A percentile compares a stretch with the other conserved stretches of the same genome.
Evolutionary conservation across 2,888 invertebrate genomes (phyloP).

Genomic region (Coenonympha arcania): DNA sequence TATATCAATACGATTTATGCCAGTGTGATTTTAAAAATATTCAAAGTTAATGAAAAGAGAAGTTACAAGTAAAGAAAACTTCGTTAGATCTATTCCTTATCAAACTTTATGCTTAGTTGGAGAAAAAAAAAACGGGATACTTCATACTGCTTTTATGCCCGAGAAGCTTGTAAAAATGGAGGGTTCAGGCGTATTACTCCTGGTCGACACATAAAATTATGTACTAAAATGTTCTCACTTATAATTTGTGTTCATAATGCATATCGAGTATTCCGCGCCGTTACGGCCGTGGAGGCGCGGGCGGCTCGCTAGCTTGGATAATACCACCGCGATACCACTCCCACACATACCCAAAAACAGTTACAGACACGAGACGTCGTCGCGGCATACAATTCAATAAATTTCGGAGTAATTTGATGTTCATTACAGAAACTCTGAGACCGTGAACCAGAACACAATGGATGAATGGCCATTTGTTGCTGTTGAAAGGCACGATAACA

Average conservation of each 20-base stretch:
- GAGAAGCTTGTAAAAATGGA: background rate
- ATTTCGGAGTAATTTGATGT: slow-evolving; percentile 73
- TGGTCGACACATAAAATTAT: slow-evolving; percentile 58
- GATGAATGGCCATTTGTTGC: slow-evolving; percentile 73
- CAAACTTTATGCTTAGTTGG: background rate
- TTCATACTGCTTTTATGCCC: too few species aligned
- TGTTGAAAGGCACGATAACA: slow-evolving; percentile 70
- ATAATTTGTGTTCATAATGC: slow-evolving; percentile 73
- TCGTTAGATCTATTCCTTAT: background rate
- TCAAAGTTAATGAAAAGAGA: too few species aligned
- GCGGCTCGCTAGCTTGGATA: slow-evolving; percentile 57
- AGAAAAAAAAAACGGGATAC: background rate
- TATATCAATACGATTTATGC: too few species aligned
- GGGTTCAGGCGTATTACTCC: slow-evolving; percentile 30
- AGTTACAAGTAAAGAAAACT: too few species aligned
- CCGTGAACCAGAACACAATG: slow-evolving; percentile 75
- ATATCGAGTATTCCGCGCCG: slow-evolving; percentile 71
- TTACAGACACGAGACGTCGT: slow-evolving; percentile 67
- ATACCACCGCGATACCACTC: slow-evolving; percentile 44
- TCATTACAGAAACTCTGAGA: slow-evolving; percentile 73
- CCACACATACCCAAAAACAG: slow-evolving; percentile 54
- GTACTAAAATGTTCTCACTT: slow-evolving; percentile 71
- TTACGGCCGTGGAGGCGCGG: slow-evolving; percentile 62
- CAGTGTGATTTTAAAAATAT: too few species aligned
- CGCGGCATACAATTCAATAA: slow-evolving; percentile 71